phyloP scores from a whole-genome alignment of 2,888 invertebrate genomes.

The Artemia sinica region DNA sequence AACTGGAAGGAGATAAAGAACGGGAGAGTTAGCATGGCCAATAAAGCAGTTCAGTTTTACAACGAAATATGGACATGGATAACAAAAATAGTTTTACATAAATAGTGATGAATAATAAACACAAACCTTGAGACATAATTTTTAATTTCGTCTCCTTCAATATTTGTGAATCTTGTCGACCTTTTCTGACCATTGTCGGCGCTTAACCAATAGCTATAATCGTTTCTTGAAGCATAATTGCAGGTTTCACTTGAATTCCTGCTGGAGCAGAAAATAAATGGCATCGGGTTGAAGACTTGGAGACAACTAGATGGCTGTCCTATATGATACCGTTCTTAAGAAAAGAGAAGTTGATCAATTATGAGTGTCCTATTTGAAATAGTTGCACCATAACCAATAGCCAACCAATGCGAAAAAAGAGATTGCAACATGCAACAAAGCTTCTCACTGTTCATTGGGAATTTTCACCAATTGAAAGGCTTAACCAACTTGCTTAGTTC shows the following conservation, averaged over 20 bases:
- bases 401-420: no score
- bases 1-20: no score
- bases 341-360: no score
- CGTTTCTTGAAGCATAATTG: slow-evolving; percentile 3
- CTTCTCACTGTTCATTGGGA: no score
- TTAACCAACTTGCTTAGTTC: no score
- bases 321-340: not conserved
- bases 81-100: not conserved
- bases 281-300: slow-evolving; percentile 3
- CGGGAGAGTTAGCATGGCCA: no score
- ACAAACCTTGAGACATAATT: not conserved
- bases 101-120: not conserved
- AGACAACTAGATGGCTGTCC: slow-evolving; percentile 6
- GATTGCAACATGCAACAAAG: no score
- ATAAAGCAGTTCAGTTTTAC: no score
- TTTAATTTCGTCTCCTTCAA: not conserved
- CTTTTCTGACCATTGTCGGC: not conserved
- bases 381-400: no score
- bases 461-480: no score
- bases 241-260: not conserved
- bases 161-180: not conserved
- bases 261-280: not conserved
- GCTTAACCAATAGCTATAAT: slow-evolving; percentile 3
- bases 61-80: not conserved
- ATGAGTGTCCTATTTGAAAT: no score